Percentiles rank a stretch among this genome's conserved stretches.
These are phyloP conservation scores for Camptogramma bilineatum DNA, from an alignment of 2,888 invertebrate genomes.

Conservation along the genomic window DNA sequence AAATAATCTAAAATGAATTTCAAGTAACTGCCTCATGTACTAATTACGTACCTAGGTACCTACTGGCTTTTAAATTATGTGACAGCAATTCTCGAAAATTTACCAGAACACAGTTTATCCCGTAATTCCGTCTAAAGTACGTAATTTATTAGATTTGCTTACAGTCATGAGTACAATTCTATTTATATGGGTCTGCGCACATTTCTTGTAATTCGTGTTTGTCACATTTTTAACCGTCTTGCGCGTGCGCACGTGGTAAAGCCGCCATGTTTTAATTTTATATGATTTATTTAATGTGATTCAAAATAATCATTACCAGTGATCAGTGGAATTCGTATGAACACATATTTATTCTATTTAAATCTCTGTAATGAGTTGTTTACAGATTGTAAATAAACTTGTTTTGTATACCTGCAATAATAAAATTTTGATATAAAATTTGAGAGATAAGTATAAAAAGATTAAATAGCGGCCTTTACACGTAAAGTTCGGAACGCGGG, in stretches of 20 bases:
- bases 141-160: constrained; percentile 17
- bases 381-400: background rate
- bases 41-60: too few relatives aligned
- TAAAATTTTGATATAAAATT: background rate
- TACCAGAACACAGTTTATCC: constrained; percentile 12
- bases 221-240: constrained; percentile 57
- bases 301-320: constrained; percentile 10
- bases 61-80: background rate
- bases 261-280: constrained; percentile 30
- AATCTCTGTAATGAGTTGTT: background rate
- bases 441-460: too few relatives aligned
- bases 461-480: too few relatives aligned
- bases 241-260: constrained; percentile 34
- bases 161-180: constrained; percentile 43
- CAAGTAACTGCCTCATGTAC: too few relatives aligned
- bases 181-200: constrained; percentile 57
- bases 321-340: background rate
- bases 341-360: background rate
- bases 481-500: too few relatives aligned
- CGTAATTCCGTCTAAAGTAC: constrained; percentile 29
- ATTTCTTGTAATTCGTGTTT: constrained; percentile 62
- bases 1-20: too few relatives aligned
- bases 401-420: background rate
- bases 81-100: background rate
- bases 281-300: constrained; percentile 34